Conservation (phyloP, 2,888 invertebrate genomes). For the Steinernema carpocapsae region DNA sequence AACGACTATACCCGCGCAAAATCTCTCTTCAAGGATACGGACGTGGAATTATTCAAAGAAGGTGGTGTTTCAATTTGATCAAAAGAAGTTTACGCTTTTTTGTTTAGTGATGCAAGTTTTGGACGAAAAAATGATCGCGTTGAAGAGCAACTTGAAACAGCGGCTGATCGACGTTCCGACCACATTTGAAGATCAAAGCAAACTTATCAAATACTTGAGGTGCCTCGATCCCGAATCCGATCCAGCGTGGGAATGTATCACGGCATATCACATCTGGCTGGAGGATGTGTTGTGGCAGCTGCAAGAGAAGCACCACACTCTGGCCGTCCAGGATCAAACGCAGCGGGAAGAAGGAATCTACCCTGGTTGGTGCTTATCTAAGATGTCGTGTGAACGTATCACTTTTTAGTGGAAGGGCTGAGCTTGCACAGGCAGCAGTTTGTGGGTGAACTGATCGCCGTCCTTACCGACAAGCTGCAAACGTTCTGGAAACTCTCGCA, state of each 20-base stretch:
- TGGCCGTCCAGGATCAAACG: constrained; percentile 32
- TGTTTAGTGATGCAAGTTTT: constrained; percentile 82
- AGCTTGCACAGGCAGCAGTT: constrained; percentile 70
- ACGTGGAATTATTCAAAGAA: constrained; percentile 67
- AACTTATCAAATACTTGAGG: constrained; percentile 79
- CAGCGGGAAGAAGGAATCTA: constrained; percentile 72
- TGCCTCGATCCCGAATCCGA: constrained; percentile 82
- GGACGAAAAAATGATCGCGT: constrained; percentile 82
- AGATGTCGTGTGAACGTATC: neutral
- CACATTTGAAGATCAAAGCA: constrained; percentile 90
- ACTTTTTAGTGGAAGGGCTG: constrained; percentile 31
- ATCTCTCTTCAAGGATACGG: constrained; percentile 86
- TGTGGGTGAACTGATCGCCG: constrained; percentile 80
- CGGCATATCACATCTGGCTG: constrained; percentile 82
- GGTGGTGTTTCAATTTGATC: constrained; percentile 51
- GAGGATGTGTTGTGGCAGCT: constrained; percentile 76
- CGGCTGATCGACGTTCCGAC: constrained; percentile 88
- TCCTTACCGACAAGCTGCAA: constrained; percentile 80
- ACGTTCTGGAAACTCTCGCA: constrained; percentile 95
- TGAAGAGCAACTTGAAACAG: constrained; percentile 81
- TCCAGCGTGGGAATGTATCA: constrained; percentile 94
- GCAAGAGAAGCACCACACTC: constrained; percentile 61
- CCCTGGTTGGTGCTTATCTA: constrained; percentile 33
- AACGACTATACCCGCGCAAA: constrained; percentile 96
- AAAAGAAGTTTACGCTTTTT: constrained; percentile 19